A percentile compares a stretch with the other conserved stretches of the same genome.
phyloP scores from a whole-genome alignment of 1,140 invertebrate species.

The Neodiprion virginianus region DNA sequence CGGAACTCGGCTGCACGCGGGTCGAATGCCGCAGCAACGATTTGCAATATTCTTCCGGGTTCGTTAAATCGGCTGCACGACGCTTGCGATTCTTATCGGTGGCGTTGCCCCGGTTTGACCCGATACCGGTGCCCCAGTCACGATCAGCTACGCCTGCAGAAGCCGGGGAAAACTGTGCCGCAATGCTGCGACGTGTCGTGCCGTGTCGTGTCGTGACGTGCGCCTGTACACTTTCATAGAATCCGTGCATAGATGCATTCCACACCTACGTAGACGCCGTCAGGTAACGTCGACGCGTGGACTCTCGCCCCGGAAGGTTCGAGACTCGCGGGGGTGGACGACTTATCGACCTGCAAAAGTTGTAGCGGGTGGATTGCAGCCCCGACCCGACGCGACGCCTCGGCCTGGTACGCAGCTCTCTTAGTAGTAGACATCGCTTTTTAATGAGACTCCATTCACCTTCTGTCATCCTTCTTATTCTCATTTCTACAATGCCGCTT shows the following conservation, averaged over 20 bases:
- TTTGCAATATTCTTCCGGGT: no score
- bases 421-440: background rate
- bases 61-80: no score
- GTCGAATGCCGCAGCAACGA: no score
- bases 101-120: no score
- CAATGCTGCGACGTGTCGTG: background rate
- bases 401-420: constrained; percentile 1
- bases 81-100: no score
- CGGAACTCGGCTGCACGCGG: background rate
- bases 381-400: constrained; percentile 39
- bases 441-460: constrained; percentile 26
- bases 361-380: constrained; percentile 35
- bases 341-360: constrained; percentile 38
- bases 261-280: no score
- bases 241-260: constrained; percentile 15
- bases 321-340: constrained; percentile 33
- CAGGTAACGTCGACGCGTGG: no score
- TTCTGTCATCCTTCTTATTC: background rate
- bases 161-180: background rate
- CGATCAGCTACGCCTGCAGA: no score
- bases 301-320: background rate
- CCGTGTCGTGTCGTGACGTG: background rate
- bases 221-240: background rate
- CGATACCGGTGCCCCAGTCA: no score
- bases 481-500: constrained; percentile 20